phyloP scores from a whole-genome alignment of 1,140 invertebrate genomes.

The Babylonia areolata region DNA sequence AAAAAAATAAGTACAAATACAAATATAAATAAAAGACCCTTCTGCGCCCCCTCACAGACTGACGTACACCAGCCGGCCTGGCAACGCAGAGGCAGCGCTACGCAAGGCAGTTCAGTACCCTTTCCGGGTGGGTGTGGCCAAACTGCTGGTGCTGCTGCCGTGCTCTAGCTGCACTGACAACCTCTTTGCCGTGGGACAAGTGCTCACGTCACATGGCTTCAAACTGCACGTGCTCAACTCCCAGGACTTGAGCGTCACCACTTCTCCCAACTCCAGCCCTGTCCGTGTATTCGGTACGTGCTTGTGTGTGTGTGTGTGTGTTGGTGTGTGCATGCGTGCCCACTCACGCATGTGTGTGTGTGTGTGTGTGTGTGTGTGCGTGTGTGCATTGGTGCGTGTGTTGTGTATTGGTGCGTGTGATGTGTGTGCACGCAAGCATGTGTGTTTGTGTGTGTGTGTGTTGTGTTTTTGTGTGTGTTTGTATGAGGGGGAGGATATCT shows the following conservation, averaged over 20 bases:
- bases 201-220: conserved; percentile 85
- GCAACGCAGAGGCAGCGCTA: conserved; percentile 82
- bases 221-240: conserved; percentile 88
- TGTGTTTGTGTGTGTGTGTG: too few relatives aligned
- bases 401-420: neutral
- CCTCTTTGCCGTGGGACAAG: conserved; percentile 86
- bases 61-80: conserved; percentile 36
- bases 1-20: too few relatives aligned
- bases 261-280: neutral
- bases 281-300: neutral
- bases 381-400: neutral
- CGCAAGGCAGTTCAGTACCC: conserved; percentile 84
- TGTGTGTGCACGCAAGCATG: too few relatives aligned
- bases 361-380: conserved; percentile 6
- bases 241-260: conserved; percentile 52
- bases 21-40: conserved; percentile 2
- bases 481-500: too few relatives aligned
- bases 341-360: neutral
- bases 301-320: neutral
- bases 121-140: conserved; percentile 90
- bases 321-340: neutral
- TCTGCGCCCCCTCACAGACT: conserved; percentile 34
- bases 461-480: too few relatives aligned
- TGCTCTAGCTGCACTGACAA: conserved; percentile 82
- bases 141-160: conserved; percentile 87